Percentiles rank a stretch among this genome's conserved stretches.
Conservation (phyloP, 1,140 invertebrate genomes). For the Theocolax elegans region DNA sequence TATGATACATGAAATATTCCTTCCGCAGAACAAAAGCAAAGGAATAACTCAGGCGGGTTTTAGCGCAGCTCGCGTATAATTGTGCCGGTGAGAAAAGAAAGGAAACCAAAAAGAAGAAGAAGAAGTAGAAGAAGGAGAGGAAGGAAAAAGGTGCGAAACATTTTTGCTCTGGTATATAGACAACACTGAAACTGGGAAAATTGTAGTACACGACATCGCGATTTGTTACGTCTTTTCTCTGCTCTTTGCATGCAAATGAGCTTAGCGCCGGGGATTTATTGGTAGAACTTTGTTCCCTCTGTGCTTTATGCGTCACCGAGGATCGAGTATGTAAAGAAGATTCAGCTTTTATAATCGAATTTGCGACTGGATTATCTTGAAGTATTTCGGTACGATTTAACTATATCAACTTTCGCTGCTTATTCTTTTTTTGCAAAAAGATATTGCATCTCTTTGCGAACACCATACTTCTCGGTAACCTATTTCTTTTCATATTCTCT, state of each 20-base stretch:
- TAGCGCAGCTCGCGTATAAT: not conserved
- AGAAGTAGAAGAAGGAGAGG: too few relatives aligned
- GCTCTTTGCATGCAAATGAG: slow-evolving; percentile 21
- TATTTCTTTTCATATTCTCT: too few relatives aligned
- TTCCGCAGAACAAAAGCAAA: too few relatives aligned
- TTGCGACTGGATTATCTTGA: not conserved
- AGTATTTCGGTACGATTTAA: too few relatives aligned
- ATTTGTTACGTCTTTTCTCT: slow-evolving; percentile 18
- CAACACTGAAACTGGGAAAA: not conserved
- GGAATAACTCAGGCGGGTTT: not conserved
- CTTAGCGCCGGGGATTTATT: not conserved
- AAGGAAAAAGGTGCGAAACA: not conserved
- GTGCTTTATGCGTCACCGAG: not conserved
- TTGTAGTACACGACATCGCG: slow-evolving; percentile 8
- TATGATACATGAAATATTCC: too few relatives aligned
- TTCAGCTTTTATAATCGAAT: not conserved
- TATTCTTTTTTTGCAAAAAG: too few relatives aligned
- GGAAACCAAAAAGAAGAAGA: too few relatives aligned
- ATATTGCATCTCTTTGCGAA: too few relatives aligned
- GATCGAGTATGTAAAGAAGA: not conserved
- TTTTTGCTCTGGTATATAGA: not conserved
- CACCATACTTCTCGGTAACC: too few relatives aligned
- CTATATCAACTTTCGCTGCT: too few relatives aligned
- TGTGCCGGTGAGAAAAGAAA: not conserved
- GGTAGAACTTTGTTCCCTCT: not conserved